Evolutionary conservation across 1,140 invertebrate genomes (phyloP).

Genomic region (Hylaeus anthracinus): DNA sequence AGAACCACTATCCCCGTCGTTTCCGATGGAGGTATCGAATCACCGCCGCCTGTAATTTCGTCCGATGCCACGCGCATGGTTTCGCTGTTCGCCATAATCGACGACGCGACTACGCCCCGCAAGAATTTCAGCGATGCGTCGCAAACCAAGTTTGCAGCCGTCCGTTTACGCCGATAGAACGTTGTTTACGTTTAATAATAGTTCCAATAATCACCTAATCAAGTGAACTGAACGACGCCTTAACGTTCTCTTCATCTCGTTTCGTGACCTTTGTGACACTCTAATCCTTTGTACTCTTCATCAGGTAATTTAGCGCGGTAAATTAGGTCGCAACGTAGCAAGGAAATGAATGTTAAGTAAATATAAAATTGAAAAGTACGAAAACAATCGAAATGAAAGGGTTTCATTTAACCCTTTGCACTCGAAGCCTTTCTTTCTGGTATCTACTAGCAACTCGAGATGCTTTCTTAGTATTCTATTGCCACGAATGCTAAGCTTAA

Average conservation of each 20-base stretch:
- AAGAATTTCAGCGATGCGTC: conserved; percentile 11
- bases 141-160: not conserved
- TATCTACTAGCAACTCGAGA: too few species aligned
- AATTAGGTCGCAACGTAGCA: too few species aligned
- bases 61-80: conserved; percentile 9
- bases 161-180: not conserved
- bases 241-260: not conserved
- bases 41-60: conserved; percentile 14
- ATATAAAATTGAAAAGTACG: too few species aligned
- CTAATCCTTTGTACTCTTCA: not conserved
- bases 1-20: conserved; percentile 10
- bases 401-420: too few species aligned
- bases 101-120: not conserved
- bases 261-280: not conserved
- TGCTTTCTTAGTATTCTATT: too few species aligned
- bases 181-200: conserved; percentile 8
- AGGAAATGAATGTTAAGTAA: too few species aligned
- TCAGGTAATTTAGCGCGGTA: too few species aligned
- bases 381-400: too few species aligned
- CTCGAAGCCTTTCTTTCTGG: too few species aligned
- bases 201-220: not conserved
- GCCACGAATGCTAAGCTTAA: too few species aligned
- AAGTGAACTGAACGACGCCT: not conserved
- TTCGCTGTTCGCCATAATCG: conserved; percentile 27
- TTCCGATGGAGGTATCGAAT: conserved; percentile 25